These are phyloP conservation scores for Eristalis pertinax DNA, from an alignment of 2,888 invertebrate genomes.

Conservation along the genomic window DNA sequence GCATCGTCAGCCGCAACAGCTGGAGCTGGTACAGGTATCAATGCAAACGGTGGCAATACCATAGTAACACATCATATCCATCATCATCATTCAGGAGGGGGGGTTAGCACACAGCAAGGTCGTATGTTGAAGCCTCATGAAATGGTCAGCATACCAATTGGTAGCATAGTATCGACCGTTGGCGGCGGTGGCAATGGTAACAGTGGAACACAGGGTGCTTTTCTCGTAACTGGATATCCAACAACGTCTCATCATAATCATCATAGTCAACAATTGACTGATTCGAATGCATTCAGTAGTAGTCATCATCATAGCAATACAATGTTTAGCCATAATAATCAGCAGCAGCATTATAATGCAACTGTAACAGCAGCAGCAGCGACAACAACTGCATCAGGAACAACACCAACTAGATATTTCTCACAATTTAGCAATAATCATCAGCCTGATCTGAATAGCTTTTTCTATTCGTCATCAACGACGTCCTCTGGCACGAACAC, in stretches of 20 bases:
- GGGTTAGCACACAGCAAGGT: constrained; percentile 46
- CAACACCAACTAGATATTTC: constrained; percentile 72
- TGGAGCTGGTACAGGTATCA: constrained; percentile 56
- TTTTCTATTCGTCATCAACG: constrained; percentile 63
- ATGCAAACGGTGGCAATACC: constrained; percentile 67
- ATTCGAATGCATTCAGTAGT: constrained; percentile 67
- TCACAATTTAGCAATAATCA: constrained; percentile 73
- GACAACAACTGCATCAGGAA: constrained; percentile 69
- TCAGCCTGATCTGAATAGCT: constrained; percentile 58
- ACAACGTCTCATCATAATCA: constrained; percentile 64
- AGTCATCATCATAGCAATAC: constrained; percentile 74
- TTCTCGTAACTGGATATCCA: constrained; percentile 73
- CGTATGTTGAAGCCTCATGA: constrained; percentile 79
- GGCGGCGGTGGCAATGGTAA: constrained; percentile 72
- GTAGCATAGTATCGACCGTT: constrained; percentile 76
- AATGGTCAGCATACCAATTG: constrained; percentile 80
- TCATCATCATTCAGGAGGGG: constrained; percentile 63
- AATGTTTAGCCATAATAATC: constrained; percentile 71
- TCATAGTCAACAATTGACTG: constrained; percentile 62
- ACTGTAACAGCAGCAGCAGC: constrained; percentile 62
- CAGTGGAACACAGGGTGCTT: constrained; percentile 73
- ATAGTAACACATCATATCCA: constrained; percentile 74
- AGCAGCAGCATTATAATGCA: constrained; percentile 73
- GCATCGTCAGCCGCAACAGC: constrained; percentile 55
- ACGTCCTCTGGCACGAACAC: constrained; percentile 63